These are phyloP conservation scores for Pelusios castaneus DNA, from an alignment of 2,113 vertebrate genomes.

Conservation along the genomic window DNA sequence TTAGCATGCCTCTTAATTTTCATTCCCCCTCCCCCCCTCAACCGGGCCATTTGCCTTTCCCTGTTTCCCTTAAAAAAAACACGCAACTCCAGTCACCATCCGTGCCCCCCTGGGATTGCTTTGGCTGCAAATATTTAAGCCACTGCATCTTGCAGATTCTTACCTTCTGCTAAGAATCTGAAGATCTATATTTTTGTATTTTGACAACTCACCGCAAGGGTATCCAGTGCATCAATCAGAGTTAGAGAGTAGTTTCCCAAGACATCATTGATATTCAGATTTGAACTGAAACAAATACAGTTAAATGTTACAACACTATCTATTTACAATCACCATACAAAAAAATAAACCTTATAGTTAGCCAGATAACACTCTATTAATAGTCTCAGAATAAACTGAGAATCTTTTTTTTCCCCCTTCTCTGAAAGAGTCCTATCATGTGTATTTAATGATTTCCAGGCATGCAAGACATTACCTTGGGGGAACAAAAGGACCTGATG, in stretches of 20 bases:
- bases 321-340: not conserved
- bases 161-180: not conserved
- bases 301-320: not conserved
- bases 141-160: not conserved
- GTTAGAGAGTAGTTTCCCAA: slow-evolving; percentile 97
- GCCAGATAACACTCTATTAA: not conserved
- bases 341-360: not conserved
- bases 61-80: not conserved
- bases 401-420: not conserved
- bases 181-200: not conserved
- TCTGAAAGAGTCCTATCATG: not conserved
- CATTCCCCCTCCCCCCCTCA: not conserved
- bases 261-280: slow-evolving; percentile 99
- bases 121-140: not conserved
- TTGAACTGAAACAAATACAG: slow-evolving; percentile 84
- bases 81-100: not conserved
- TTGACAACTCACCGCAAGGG: slow-evolving; percentile 87
- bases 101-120: not conserved
- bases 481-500: not conserved
- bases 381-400: not conserved
- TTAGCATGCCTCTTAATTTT: not conserved
- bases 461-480: not conserved
- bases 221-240: slow-evolving; percentile 94
- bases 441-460: not conserved
- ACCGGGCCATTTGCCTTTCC: not conserved